Percentiles rank a stretch among this genome's conserved stretches.
phyloP scores from a whole-genome alignment of 2,113 vertebrate genomes.

The Ciconia boyciana region DNA sequence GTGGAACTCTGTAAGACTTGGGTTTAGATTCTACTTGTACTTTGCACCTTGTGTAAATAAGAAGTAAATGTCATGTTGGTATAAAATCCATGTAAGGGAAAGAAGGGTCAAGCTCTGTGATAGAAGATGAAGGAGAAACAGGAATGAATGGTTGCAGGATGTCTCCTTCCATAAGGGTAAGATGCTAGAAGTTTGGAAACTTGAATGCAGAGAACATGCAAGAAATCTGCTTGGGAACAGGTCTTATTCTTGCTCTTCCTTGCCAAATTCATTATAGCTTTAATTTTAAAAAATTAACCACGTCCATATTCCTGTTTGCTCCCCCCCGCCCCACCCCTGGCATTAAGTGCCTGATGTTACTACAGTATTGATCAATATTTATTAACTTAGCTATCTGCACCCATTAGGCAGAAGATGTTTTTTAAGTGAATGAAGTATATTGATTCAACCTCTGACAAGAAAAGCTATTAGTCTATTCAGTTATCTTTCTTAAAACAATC shows the following conservation, averaged over 20 bases:
- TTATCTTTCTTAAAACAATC: neutral
- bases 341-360: neutral
- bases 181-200: neutral
- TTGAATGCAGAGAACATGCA: neutral
- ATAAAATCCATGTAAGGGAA: neutral
- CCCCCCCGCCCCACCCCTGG: too few relatives aligned
- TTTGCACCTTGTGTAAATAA: slow-evolving; percentile 48
- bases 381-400: neutral
- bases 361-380: neutral
- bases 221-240: neutral
- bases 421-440: neutral
- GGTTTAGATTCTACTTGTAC: neutral
- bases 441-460: neutral
- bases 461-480: neutral
- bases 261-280: neutral
- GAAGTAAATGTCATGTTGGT: neutral
- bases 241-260: neutral
- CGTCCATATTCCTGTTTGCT: neutral
- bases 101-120: neutral
- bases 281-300: neutral
- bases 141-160: neutral
- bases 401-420: neutral
- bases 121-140: neutral
- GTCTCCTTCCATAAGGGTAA: neutral
- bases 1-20: neutral